phyloP scores from a whole-genome alignment of 2,888 invertebrate species.

The Piscicola geometra region DNA sequence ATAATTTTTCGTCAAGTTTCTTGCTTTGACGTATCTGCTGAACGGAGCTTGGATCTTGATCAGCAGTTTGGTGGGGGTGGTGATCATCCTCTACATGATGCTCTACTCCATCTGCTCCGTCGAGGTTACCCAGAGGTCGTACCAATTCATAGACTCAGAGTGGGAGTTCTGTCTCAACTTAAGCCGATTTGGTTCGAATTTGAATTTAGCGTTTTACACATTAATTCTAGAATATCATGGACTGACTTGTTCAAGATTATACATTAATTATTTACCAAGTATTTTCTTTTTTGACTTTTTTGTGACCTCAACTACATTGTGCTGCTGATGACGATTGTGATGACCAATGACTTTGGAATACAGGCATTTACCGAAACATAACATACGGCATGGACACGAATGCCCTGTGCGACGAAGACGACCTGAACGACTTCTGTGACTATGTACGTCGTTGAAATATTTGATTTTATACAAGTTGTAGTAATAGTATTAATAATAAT shows the following conservation, averaged over 20 bases:
- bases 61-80: slow-evolving; percentile 48
- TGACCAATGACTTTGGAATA: not conserved
- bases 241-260: too few relatives aligned
- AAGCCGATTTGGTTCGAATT: slow-evolving; percentile 53
- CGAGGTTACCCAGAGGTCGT: slow-evolving; percentile 45
- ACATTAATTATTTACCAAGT: too few relatives aligned
- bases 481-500: too few relatives aligned
- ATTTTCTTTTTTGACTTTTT: too few relatives aligned
- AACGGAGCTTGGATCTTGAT: slow-evolving; percentile 52
- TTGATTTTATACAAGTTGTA: too few relatives aligned
- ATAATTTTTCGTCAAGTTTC: slow-evolving; percentile 49
- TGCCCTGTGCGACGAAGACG: slow-evolving; percentile 47
- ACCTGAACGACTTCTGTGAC: slow-evolving; percentile 45
- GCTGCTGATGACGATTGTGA: too few relatives aligned
- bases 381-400: slow-evolving; percentile 43
- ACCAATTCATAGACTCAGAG: slow-evolving; percentile 43
- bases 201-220: too few relatives aligned
- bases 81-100: slow-evolving; percentile 51
- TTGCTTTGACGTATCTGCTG: slow-evolving; percentile 51
- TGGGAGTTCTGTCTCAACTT: slow-evolving; percentile 51
- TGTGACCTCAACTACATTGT: too few relatives aligned
- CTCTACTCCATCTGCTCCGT: slow-evolving; percentile 49
- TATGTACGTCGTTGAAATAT: slow-evolving; percentile 40
- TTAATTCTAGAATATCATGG: too few relatives aligned
- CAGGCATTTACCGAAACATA: slow-evolving; percentile 44